Base-by-base conservation (phyloP, 1,140 invertebrate species). In the Cyclargus thomasi region DNA sequence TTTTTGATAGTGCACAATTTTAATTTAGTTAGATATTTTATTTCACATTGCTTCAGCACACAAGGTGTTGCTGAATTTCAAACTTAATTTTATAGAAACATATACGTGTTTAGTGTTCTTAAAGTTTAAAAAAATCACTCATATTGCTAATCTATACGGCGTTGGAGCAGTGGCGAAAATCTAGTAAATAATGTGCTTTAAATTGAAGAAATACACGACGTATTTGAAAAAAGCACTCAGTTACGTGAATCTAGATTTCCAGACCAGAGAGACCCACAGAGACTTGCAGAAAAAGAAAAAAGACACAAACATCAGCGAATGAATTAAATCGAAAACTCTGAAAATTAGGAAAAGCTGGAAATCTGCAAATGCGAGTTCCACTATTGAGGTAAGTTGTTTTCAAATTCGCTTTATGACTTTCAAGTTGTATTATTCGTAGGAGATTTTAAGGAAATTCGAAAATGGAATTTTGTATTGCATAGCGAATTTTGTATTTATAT, bases 311-410 rank as follows among this genome's bases (percentile, higher is more conserved):
- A 11, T 47, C 39, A 47, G 39, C 39, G 39, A 11, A 47, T 47
- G 39, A 47, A 47, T 47, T 47, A 47, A 47, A 47, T 47, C 39
- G 39, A 47, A 47, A 47, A 47, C 39, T 47, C 39, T 16, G 39
- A 47, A 47, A 47, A 47, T 47, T 47, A 14, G 0, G 11, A 47
- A 47, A 47, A 47, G 39, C 39, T 47, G 39, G 1, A 47, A 47
- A 47, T 8, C 39, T 47, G 39, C 39, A 47, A 47, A 47, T 47
- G 39, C 14, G 14, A 47, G 14, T 14, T 47, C 14, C 14, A 47
- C 39, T 47, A 16, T 47, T 47, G 39, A 47, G 39, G 39, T 47
- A 39, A 39, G 36, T 8, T 39, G 36, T 39, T 39, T 47, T 47
- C 39, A 47, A 14, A 47, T 47, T 47, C 39, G 39, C 39, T 47